These are phyloP conservation scores for Theocolax elegans DNA, from an alignment of 1,140 invertebrate species.

Conservation along the genomic window DNA sequence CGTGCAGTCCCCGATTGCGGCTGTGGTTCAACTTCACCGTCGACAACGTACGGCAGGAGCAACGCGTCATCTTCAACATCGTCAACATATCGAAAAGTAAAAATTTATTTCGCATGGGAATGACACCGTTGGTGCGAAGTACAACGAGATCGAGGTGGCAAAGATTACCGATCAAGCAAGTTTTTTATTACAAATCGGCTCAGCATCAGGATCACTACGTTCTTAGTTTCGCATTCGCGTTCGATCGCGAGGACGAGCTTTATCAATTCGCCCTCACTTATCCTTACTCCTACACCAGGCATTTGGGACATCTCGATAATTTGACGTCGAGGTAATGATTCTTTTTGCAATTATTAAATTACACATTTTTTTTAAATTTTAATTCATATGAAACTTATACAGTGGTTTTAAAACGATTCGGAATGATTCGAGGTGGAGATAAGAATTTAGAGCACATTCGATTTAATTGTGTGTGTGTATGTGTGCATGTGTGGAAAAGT, in stretches of 20 bases:
- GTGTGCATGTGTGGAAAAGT: too few species aligned
- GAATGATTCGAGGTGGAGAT: too few species aligned
- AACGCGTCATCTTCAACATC: slow-evolving; percentile 97
- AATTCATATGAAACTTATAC: too few species aligned
- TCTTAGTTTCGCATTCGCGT: slow-evolving; percentile 92
- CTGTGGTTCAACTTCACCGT: slow-evolving; percentile 99
- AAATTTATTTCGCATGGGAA: slow-evolving; percentile 88
- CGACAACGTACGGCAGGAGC: slow-evolving; percentile 93
- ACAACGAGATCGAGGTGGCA: slow-evolving; percentile 92
- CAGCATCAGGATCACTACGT: slow-evolving; percentile 93
- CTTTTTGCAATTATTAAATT: background rate
- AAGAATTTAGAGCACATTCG: too few species aligned
- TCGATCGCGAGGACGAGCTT: slow-evolving; percentile 92
- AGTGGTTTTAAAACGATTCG: too few species aligned
- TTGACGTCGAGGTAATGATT: slow-evolving; percentile 51
- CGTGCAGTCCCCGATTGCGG: slow-evolving; percentile 90
- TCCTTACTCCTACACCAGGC: slow-evolving; percentile 93
- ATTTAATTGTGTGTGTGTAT: too few species aligned
- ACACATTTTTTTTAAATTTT: too few species aligned
- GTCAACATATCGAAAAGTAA: slow-evolving; percentile 95
- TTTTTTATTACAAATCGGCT: slow-evolving; percentile 93
- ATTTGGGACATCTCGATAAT: slow-evolving; percentile 85
- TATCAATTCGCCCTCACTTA: slow-evolving; percentile 94
- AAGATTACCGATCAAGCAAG: slow-evolving; percentile 71
- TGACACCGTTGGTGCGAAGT: slow-evolving; percentile 94